These are phyloP conservation scores for Xanthia togata DNA, from an alignment of 2,888 invertebrate species.

Conservation along the genomic window DNA sequence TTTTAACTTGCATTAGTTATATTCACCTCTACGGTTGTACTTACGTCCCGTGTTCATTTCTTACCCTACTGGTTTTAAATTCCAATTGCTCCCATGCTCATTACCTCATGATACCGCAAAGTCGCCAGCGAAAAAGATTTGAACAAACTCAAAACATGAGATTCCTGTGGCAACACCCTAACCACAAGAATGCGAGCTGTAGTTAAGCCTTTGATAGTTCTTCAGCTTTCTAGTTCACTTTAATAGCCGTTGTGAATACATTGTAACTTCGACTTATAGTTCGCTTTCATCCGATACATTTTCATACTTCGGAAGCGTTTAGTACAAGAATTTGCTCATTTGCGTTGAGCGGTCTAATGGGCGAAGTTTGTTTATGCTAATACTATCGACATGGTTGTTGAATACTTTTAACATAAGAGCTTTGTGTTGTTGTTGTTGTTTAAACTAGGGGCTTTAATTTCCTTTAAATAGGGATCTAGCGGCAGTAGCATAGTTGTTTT, in stretches of 20 bases:
- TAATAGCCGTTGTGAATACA: slow-evolving; percentile 45
- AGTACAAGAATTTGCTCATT: slow-evolving; percentile 42
- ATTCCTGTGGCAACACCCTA: neutral
- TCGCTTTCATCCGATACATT: slow-evolving; percentile 19
- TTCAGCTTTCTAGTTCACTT: slow-evolving; percentile 15
- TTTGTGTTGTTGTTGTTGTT: slow-evolving; percentile 24
- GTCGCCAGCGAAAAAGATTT: neutral
- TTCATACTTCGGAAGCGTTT: slow-evolving; percentile 40
- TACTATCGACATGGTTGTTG: slow-evolving; percentile 15
- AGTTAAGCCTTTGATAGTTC: slow-evolving; percentile 32
- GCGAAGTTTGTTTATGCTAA: slow-evolving; percentile 25
- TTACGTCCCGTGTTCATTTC: neutral
- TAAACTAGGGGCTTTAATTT: neutral
- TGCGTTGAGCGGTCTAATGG: slow-evolving; percentile 23
- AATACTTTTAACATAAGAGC: slow-evolving; percentile 1
- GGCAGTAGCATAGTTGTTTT: neutral
- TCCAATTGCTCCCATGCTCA: too few relatives aligned
- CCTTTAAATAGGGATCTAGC: too few relatives aligned
- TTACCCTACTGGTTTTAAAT: neutral
- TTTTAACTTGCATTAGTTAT: neutral
- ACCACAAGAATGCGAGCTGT: slow-evolving; percentile 3
- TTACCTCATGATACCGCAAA: neutral
- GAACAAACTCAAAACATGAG: neutral
- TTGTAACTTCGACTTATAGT: slow-evolving; percentile 38
- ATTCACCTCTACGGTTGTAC: neutral